Evolutionary conservation across 1,140 invertebrate genomes (phyloP), one percentile per base, ranked within the genome.

Genomic region (Brachionus asplanchnoidis): DNA sequence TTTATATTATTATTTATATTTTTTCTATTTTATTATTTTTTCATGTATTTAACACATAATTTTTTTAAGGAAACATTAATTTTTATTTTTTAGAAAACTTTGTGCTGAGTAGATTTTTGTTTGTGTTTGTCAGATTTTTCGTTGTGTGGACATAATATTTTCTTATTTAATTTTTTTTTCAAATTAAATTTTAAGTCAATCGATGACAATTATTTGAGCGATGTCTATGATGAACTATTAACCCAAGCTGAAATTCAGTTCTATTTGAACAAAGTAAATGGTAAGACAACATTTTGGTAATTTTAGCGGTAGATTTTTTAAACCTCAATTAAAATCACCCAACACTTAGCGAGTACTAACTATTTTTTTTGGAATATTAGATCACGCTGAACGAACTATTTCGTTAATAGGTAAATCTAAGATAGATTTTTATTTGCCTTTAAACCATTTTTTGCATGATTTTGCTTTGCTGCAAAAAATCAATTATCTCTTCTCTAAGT

Each of bases 171-270:
- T 14, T 17, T 53, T 53, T n/a, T 12, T 14, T 36, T 36, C n/a
- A 5, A 36, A 53, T 53, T 11, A 42, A 87, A 92, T 91, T 86
- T 88, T 85, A 84, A 94, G 92, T 88, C 88, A 28, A 88, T 93
- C 23, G 93, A 93, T 88, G 92, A 92, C 70, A 93, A 92, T 87
- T 93, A 93, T 87, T 89, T 93, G 28, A 91, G 93, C 40, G 93
- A 94, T 91, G 92, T 92, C 17, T 94, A 94, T 90, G 93, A 94
- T 90, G 93, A 94, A 87, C 88, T 94, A 60, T 88, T 94, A 14
- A 94, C 93, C 23, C 92, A 93, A 87, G 92, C 92, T 60, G 94
- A 95, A 91, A 93, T 95, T 85, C 94, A 94, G 87, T 93, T 93
- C 26, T 92, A 93, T 86, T 91, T 94, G 66, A 93, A 92, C 86